Evolutionary conservation across 2,113 vertebrate genomes (phyloP).

Genomic region (Limnothrissa miodon): DNA sequence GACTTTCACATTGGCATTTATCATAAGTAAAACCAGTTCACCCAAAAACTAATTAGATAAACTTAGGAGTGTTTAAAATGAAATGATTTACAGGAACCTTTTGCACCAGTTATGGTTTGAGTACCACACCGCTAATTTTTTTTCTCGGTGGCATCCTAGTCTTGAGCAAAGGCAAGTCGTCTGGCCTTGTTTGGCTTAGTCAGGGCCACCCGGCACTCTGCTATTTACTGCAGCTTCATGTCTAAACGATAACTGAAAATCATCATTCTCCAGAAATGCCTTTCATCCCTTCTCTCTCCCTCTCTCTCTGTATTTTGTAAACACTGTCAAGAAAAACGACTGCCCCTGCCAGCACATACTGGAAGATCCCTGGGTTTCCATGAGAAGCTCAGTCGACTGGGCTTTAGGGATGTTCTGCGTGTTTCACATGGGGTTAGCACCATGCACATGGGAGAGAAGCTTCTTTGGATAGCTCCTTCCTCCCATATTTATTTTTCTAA

Average conservation of each 20-base stretch:
- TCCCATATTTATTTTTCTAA: constrained; percentile 15
- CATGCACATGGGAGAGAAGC: constrained; percentile 33
- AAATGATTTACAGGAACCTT: neutral
- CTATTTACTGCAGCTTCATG: constrained; percentile 46
- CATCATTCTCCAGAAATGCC: constrained; percentile 38
- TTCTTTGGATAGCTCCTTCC: neutral
- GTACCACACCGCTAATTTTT: neutral
- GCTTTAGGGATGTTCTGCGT: constrained; percentile 44
- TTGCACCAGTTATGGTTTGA: neutral
- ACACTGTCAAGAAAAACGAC: constrained; percentile 49
- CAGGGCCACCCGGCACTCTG: constrained; percentile 49
- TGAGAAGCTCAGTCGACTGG: constrained; percentile 33
- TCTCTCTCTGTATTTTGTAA: constrained; percentile 49
- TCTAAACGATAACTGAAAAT: constrained; percentile 53
- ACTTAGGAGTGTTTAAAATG: neutral
- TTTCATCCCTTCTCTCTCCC: constrained; percentile 43
- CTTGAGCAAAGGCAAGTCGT: neutral
- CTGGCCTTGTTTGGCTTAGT: constrained; percentile 43
- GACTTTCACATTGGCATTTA: neutral
- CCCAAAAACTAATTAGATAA: neutral
- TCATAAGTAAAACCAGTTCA: neutral
- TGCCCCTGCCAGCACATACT: constrained; percentile 26
- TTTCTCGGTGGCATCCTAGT: neutral
- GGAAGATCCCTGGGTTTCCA: constrained; percentile 31
- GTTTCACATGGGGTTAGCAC: constrained; percentile 37